These are phyloP conservation scores for Ameiurus melas DNA, from an alignment of 2,113 vertebrate genomes.

Conservation along the genomic window DNA sequence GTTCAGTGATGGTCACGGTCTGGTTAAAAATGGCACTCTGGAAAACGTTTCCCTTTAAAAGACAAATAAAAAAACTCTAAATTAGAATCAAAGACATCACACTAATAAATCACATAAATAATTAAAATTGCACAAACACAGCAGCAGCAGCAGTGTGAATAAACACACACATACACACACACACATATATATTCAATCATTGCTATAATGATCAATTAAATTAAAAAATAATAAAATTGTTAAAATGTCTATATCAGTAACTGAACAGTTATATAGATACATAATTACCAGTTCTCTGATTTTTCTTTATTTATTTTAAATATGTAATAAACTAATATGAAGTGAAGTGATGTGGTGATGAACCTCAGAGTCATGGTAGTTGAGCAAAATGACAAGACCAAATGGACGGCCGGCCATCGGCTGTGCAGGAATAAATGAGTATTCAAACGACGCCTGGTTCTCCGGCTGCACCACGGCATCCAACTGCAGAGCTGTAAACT, in stretches of 20 bases:
- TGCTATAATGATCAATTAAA: not conserved
- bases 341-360: not conserved
- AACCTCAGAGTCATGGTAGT: slow-evolving; percentile 71
- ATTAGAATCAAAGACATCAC: not conserved
- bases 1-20: slow-evolving; percentile 74
- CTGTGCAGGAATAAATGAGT: slow-evolving; percentile 77
- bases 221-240: not conserved
- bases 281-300: not conserved
- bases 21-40: slow-evolving; percentile 77
- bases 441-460: slow-evolving; percentile 76
- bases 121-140: not conserved
- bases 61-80: not conserved
- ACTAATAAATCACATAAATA: not conserved
- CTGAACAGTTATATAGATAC: not conserved
- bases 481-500: slow-evolving; percentile 77
- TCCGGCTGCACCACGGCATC: slow-evolving; percentile 67
- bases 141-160: not conserved
- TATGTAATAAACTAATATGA: not conserved
- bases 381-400: slow-evolving; percentile 75
- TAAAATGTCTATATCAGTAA: not conserved
- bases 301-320: not conserved
- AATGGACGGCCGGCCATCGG: slow-evolving; percentile 77
- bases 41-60: slow-evolving; percentile 65
- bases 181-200: not conserved
- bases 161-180: not conserved